Evolutionary conservation across 2,888 invertebrate species (phyloP), one percentile per base, ranked within the genome.

Genomic region (Agrochola macilenta): DNA sequence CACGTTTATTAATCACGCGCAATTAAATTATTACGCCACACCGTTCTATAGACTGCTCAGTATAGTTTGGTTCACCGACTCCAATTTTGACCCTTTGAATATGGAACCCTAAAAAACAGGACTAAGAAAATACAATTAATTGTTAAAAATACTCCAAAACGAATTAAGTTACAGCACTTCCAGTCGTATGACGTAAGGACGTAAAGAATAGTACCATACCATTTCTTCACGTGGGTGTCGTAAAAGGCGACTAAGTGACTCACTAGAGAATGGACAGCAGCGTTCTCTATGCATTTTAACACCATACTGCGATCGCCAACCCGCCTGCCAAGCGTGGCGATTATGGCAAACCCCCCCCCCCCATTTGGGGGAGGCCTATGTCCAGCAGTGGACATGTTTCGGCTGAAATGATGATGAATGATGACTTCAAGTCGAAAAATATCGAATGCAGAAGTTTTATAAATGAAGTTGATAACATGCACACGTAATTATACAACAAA

Each of bases 401-500:
- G n/a, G n/a, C n/a, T n/a, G n/a, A n/a, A n/a, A n/a, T n/a, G n/a
- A n/a, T n/a, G n/a, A n/a, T n/a, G n/a, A n/a, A n/a, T n/a, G n/a
- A n/a, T n/a, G n/a, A n/a, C n/a, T n/a, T 72, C 26, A 12, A 14
- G 30, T n/a, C 12, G 3, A 76, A 30, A 43, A 78, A 60, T 69
- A 23, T n/a, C 9, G 26, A 70, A 26, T 46, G 0, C 26, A n/a
- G 12, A 63, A 43, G n/a, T 52, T 75, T 61, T 57, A 63, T 23
- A n/a, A 54, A 52, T 35, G 23, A 49, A 65, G 30, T 58, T 54
- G 35, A 54, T 52, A 76, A 72, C 74, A 60, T 69, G 23, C 39
- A 83, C 71, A 76, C 11, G 12, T 68, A 74, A 86, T 83, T 68
- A 80, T 8, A 64, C 30, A 64, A 72, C 74, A 58, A 54, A 54